Evolutionary conservation across 2,888 invertebrate species (phyloP), one percentile per base, ranked within the genome.

Genomic region (Hetaerina titia): DNA sequence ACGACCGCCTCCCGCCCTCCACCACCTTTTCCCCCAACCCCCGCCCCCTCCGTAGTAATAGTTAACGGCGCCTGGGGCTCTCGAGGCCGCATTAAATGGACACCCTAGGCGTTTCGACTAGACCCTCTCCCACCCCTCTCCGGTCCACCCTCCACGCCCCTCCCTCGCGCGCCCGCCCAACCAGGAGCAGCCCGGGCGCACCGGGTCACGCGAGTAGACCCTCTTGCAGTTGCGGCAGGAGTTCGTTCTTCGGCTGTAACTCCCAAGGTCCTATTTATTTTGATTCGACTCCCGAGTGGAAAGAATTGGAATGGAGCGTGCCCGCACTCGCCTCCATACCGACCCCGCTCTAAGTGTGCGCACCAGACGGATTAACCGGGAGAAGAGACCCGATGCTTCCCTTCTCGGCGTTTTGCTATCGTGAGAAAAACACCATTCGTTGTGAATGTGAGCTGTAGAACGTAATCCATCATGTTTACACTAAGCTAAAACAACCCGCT

Each of bases 11-110:
- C 17, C 13, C 57, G 2, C n/a, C 63, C 63, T 31, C 90, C 57
- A 5, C 63, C n/a, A 31, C 31, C 22, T 19, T 11, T n/a, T 15
- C 92, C 9, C 64, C 90, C 45, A 63, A 25, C 63, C 58, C 22
- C 25, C 45, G 63, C n/a, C 19, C 2, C 69, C 6, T 25, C 13
- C 60, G 9, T 17, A 13, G 90, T 45, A 56, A 92, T 92, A 92
- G 69, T 69, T 92, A 56, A 56, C 69, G 45, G 69, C 92, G 92
- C 92, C 92, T 57, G 22, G n/a, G 90, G 90, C 90, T 63, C 22
- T 1, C 31, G 15, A 60, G 90, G 64, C 90, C 60, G 63, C 90
- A 90, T 90, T 64, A 60, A 81, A 90, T 45, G 31, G 92, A 92
- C 92, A 56, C 81, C 81, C 81, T 81, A 19, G 81, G 81, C 81